A percentile compares a stretch with the other conserved stretches of the same genome.
Conservation (phyloP, 2,113 vertebrate species). For the Phalacrocorax brasilianus region DNA sequence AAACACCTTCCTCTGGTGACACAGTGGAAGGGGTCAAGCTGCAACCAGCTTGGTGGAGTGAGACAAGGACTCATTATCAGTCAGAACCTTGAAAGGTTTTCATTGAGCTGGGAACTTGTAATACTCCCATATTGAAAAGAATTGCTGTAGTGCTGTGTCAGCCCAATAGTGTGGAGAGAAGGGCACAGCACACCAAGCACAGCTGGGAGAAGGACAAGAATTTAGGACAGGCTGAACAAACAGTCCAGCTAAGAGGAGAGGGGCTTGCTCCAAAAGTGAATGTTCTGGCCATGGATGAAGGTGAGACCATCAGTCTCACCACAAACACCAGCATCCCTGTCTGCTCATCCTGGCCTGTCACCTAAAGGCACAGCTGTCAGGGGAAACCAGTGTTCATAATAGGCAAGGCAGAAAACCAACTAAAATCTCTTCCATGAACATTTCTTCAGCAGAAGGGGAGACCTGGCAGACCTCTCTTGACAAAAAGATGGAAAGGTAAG, state of each 20-base stretch:
- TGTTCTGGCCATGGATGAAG: neutral
- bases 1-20: neutral
- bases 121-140: neutral
- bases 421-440: neutral
- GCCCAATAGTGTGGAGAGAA: neutral
- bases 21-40: neutral
- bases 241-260: neutral
- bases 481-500: neutral
- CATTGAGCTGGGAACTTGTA: neutral
- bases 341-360: neutral
- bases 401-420: neutral
- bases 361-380: neutral
- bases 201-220: neutral
- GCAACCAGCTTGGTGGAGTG: neutral
- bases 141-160: neutral
- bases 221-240: neutral
- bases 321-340: neutral
- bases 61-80: neutral
- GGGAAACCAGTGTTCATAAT: neutral
- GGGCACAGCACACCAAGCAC: neutral
- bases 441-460: neutral
- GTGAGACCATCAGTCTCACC: neutral
- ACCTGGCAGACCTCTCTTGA: neutral
- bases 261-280: neutral
- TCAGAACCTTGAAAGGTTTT: neutral